A percentile compares a stretch with the other conserved stretches of the same genome.
Conservation (phyloP, 2,797 vertebrate species). For the Sebastes paucispinis region DNA sequence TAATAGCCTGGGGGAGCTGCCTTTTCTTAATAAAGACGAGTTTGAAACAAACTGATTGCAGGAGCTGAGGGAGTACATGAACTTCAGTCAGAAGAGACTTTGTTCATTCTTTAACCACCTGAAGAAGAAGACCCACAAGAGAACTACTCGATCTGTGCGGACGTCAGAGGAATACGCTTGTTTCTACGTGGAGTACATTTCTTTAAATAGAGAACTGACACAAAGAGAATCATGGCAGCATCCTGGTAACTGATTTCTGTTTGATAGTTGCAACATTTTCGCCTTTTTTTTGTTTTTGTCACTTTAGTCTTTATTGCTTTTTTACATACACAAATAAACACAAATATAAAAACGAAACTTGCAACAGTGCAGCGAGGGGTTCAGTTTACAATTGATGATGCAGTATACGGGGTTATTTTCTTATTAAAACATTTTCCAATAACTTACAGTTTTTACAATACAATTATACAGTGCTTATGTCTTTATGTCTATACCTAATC, state of each 20-base stretch:
- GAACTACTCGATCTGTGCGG: too few relatives aligned
- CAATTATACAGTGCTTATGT: not conserved
- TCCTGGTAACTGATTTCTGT: constrained; percentile 51
- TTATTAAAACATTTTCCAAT: too few relatives aligned
- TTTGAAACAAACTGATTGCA: too few relatives aligned
- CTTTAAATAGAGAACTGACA: not conserved
- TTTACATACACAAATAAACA: too few relatives aligned
- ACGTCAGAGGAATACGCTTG: constrained; percentile 29
- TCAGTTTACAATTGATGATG: too few relatives aligned
- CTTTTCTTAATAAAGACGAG: too few relatives aligned
- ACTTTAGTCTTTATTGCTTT: too few relatives aligned
- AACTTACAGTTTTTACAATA: not conserved
- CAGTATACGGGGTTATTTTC: too few relatives aligned
- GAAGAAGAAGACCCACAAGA: not conserved
- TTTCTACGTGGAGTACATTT: constrained; percentile 15
- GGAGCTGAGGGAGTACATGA: not conserved
- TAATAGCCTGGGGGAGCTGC: too few relatives aligned
- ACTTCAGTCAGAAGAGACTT: not conserved
- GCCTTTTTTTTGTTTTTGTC: too few relatives aligned
- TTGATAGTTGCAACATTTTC: fast-evolving
- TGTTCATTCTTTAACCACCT: not conserved
- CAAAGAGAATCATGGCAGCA: not conserved
- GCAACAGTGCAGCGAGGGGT: too few relatives aligned
- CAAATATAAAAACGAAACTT: too few relatives aligned
- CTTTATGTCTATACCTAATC: not conserved